A percentile compares a stretch with the other conserved stretches of the same genome.
Conservation (phyloP, 2,888 invertebrate genomes). For the Cremastinae sp. region DNA sequence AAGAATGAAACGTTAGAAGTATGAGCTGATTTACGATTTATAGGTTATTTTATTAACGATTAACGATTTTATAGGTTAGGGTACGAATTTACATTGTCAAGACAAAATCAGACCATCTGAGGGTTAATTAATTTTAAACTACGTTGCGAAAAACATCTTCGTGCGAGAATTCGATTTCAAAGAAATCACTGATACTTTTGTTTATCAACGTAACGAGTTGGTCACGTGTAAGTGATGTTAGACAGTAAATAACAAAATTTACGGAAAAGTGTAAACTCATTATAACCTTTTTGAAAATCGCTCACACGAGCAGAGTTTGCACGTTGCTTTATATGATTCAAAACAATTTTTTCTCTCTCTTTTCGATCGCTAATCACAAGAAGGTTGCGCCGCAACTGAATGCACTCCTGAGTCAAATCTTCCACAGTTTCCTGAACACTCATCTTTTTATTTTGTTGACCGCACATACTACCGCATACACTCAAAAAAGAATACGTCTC, state of each 20-base stretch:
- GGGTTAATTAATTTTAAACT: no score
- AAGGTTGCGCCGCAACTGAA: conserved; percentile 82
- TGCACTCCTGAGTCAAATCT: conserved; percentile 81
- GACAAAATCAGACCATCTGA: no score
- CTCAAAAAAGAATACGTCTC: conserved; percentile 31
- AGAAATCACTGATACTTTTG: neutral
- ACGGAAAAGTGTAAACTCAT: conserved; percentile 45
- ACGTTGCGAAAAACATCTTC: neutral
- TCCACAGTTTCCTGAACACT: conserved; percentile 71
- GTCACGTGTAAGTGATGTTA: conserved; percentile 32
- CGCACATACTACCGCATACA: conserved; percentile 57
- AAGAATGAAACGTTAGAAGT: no score
- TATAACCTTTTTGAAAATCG: conserved; percentile 77
- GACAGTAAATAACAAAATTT: neutral
- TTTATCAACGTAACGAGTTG: conserved; percentile 5
- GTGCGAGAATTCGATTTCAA: neutral
- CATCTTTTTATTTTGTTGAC: conserved; percentile 71
- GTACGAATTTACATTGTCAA: no score
- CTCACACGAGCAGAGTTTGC: conserved; percentile 65
- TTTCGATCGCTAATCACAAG: conserved; percentile 74
- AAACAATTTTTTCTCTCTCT: conserved; percentile 81
- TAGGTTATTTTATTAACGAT: no score
- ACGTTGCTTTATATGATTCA: conserved; percentile 82
- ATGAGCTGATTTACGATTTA: no score
- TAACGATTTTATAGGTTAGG: no score